phyloP scores from a whole-genome alignment of 1,140 invertebrate species.

The Laupala kohalensis region DNA sequence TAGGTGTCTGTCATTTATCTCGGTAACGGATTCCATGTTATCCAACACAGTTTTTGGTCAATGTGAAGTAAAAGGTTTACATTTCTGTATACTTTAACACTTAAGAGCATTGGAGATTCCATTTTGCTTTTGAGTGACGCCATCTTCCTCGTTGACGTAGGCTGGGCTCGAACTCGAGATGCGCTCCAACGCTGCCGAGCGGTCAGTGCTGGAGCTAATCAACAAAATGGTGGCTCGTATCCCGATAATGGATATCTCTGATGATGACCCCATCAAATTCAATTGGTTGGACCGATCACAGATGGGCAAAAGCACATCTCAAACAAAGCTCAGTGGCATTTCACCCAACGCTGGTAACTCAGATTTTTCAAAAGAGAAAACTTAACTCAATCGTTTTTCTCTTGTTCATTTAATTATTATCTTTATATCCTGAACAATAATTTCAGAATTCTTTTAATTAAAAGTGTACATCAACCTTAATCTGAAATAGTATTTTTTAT shows the following conservation, averaged over 20 bases:
- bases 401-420: background rate
- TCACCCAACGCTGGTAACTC: background rate
- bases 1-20: too few species aligned
- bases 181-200: slow-evolving; percentile 45
- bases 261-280: slow-evolving; percentile 49
- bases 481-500: too few species aligned
- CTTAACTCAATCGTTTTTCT: background rate
- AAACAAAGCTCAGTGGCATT: background rate
- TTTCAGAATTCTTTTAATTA: too few species aligned
- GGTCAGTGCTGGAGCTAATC: slow-evolving; percentile 51
- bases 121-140: too few species aligned
- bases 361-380: background rate
- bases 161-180: slow-evolving; percentile 32
- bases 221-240: slow-evolving; percentile 51
- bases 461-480: too few species aligned
- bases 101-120: too few species aligned
- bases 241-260: slow-evolving; percentile 36
- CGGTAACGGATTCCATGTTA: too few species aligned
- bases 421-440: too few species aligned
- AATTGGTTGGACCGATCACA: slow-evolving; percentile 40
- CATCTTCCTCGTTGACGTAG: background rate
- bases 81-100: too few species aligned
- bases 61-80: too few species aligned
- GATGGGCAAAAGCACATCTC: slow-evolving; percentile 31
- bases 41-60: too few species aligned